Conservation (phyloP, 2,888 invertebrate species). For the Chymomyza procnemis region DNA sequence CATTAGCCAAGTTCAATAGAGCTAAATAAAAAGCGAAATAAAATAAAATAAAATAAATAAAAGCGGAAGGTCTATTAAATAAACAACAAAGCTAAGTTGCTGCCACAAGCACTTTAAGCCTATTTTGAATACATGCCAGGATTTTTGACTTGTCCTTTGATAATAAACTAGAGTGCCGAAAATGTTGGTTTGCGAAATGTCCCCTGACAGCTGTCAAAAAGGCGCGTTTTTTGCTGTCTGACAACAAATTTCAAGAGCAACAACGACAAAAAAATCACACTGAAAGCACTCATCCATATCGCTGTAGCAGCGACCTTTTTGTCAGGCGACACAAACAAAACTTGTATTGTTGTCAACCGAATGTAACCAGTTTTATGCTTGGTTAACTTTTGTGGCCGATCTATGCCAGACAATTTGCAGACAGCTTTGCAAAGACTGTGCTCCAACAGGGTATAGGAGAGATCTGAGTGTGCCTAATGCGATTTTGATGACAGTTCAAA, state of each 20-base stretch:
- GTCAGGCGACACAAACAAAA: neutral
- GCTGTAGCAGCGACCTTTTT: slow-evolving; percentile 10
- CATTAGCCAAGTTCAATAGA: slow-evolving; percentile 2
- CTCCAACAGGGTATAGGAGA: slow-evolving; percentile 21
- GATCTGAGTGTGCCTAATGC: slow-evolving; percentile 33
- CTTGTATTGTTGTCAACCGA: slow-evolving; percentile 6
- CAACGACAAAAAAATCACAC: slow-evolving; percentile 6
- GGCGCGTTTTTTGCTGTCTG: neutral
- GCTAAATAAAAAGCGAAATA: neutral
- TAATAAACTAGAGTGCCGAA: neutral
- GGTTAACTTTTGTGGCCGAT: slow-evolving; percentile 46
- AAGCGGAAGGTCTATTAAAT: slow-evolving; percentile 40
- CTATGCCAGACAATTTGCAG: slow-evolving; percentile 36
- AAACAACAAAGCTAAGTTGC: slow-evolving; percentile 32
- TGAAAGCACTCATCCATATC: slow-evolving; percentile 47
- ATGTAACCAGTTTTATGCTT: slow-evolving; percentile 55
- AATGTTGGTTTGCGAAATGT: neutral
- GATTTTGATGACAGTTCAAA: slow-evolving; percentile 29
- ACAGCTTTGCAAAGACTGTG: slow-evolving; percentile 39
- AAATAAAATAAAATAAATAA: neutral
- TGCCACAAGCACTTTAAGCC: slow-evolving; percentile 46
- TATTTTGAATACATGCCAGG: slow-evolving; percentile 22
- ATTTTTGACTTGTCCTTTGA: neutral
- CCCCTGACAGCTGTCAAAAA: slow-evolving; percentile 29
- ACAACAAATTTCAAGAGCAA: neutral